Evolutionary conservation across 2,888 invertebrate genomes (phyloP).

Genomic region (Drosophila picticornis): DNA sequence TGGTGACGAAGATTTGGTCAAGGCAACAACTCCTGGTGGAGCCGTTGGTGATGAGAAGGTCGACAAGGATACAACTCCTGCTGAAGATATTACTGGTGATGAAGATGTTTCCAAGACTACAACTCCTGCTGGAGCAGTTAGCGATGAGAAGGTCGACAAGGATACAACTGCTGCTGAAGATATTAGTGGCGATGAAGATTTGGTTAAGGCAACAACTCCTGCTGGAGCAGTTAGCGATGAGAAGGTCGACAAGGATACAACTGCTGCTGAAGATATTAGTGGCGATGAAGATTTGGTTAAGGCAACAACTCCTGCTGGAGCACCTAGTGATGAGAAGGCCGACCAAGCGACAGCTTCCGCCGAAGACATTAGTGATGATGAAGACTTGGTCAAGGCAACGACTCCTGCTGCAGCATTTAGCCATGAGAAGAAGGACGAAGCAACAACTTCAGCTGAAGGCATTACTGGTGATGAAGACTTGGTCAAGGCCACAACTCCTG

Average conservation of each 20-base stretch:
- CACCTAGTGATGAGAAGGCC: slow-evolving; percentile 12
- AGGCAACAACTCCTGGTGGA: slow-evolving; percentile 19
- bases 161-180: slow-evolving; percentile 12
- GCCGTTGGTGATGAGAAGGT: too few relatives aligned
- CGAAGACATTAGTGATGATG: not conserved
- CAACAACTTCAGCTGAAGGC: slow-evolving; percentile 11
- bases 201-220: slow-evolving; percentile 23
- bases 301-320: slow-evolving; percentile 26
- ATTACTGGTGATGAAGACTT: slow-evolving; percentile 19
- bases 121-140: slow-evolving; percentile 17
- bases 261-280: slow-evolving; percentile 3
- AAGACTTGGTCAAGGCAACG: slow-evolving; percentile 13
- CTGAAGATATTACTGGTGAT: too few relatives aligned
- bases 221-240: not conserved
- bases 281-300: slow-evolving; percentile 13
- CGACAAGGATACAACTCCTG: accelerated
- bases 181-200: slow-evolving; percentile 12
- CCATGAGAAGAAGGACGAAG: slow-evolving; percentile 11
- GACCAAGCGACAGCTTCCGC: slow-evolving; percentile 28
- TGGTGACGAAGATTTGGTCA: slow-evolving; percentile 19
- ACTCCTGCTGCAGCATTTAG: slow-evolving; percentile 15
- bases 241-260: slow-evolving; percentile 14
- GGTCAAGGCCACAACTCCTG: slow-evolving; percentile 25
- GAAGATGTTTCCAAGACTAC: slow-evolving; percentile 9
- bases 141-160: slow-evolving; percentile 7